Evolutionary conservation across 2,888 invertebrate species (phyloP), one percentile per base, ranked within the genome.

Genomic region (Torymus tubicola): DNA sequence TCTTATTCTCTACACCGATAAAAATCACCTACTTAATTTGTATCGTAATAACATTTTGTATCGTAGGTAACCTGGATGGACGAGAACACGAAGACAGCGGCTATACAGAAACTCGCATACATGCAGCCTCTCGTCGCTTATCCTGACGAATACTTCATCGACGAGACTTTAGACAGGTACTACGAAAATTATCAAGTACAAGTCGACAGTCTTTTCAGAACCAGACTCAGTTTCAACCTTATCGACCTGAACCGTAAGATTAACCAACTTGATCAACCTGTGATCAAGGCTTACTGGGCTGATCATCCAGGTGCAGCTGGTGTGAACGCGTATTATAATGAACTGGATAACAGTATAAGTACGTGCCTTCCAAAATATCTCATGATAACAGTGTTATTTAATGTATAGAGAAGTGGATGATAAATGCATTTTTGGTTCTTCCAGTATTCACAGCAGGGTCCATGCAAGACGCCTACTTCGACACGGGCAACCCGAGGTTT

Each of bases 51-150:
- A n/a, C n/a, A n/a, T n/a, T 55, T 55, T 55, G 13, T 1, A 55
- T 55, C 10, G 8, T 2, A 88, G 88, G 84, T 97, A 11, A 95
- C 95, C 65, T 99, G 98, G 98, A 98, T 99, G 98, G 98, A 98
- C 88, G 93, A 94, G 0, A 91, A 92, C 83, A 98, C 98, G 0
- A 94, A 94, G 69, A 90, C 92, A 83, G 94, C 94, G 79, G 97
- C 97, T 0, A 90, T 96, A 81, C 94, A 95, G 79, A 97, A 97
- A 89, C 95, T 96, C 0, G 93, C 94, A 79, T 93, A 95, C 0
- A 98, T 98, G 95, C 93, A 95, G 1, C 94, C 96, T 0, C 96
- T 98, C 89, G 97, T 98, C 87, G 98, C 97, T 0, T 98, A 98
- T 90, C 98, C 98, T 0, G 95, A 95, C 86, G 98, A 97, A 90